Conservation (phyloP, 2,888 invertebrate genomes). For the Adelphocoris suturalis region DNA sequence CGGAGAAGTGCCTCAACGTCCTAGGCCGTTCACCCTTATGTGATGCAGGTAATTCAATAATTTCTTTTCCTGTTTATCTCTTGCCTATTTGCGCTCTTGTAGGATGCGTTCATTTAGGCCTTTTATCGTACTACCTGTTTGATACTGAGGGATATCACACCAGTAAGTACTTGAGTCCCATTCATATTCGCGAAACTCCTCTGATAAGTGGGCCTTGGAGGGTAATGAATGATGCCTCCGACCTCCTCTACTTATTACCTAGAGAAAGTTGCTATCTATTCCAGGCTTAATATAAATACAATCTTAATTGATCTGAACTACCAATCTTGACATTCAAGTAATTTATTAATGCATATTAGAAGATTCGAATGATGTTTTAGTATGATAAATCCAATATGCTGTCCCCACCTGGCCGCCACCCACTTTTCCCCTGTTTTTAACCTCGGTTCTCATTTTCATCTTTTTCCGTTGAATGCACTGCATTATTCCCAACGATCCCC, state of each 20-base stretch:
- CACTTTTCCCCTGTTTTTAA: neutral
- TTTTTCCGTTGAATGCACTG: neutral
- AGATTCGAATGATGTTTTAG: neutral
- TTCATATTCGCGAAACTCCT: neutral
- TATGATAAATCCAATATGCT: neutral
- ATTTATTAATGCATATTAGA: too few species aligned
- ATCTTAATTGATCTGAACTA: too few species aligned
- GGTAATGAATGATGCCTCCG: neutral
- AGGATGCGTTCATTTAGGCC: slow-evolving; percentile 44
- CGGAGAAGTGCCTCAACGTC: slow-evolving; percentile 1
- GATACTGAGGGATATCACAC: neutral
- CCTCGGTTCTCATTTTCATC: neutral
- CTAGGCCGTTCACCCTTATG: slow-evolving; percentile 64
- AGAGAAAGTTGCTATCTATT: neutral
- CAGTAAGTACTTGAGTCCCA: neutral
- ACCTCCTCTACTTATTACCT: neutral
- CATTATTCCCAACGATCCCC: neutral
- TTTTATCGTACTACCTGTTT: neutral
- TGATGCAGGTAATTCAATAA: slow-evolving; percentile 68
- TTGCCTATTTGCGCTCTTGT: neutral
- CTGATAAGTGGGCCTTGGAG: slow-evolving; percentile 34
- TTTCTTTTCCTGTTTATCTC: slow-evolving; percentile 64
- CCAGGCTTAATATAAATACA: too few species aligned
- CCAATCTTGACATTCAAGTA: too few species aligned
- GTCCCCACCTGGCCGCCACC: slow-evolving; percentile 7